A percentile compares a stretch with the other conserved stretches of the same genome.
Conservation (phyloP, 1,140 invertebrate species). For the Philotrypesis tridentata region DNA sequence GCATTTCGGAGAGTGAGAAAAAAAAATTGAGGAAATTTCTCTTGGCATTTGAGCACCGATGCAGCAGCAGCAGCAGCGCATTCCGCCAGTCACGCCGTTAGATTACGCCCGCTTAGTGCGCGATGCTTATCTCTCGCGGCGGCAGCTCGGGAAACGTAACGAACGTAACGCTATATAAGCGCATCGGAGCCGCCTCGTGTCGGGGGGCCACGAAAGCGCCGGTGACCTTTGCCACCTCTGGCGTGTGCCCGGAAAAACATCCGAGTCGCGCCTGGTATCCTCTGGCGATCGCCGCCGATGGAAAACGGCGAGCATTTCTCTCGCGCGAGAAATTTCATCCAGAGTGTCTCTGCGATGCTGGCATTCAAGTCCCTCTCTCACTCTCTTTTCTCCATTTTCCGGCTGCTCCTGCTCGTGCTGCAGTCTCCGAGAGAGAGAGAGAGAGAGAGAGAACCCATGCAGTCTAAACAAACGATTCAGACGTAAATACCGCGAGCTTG, state of each 20-base stretch:
- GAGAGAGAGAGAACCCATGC: too few relatives aligned
- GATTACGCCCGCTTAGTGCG: not conserved
- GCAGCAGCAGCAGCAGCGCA: not conserved
- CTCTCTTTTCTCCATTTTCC: conserved; percentile 49
- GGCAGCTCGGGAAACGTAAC: conserved; percentile 12
- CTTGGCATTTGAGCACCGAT: too few relatives aligned
- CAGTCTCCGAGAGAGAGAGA: conserved; percentile 29
- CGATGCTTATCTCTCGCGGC: conserved; percentile 30
- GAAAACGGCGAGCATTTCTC: not conserved
- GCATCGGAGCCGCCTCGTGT: too few relatives aligned
- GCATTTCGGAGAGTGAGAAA: not conserved
- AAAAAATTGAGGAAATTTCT: not conserved
- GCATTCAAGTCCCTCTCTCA: conserved; percentile 38
- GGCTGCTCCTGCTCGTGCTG: not conserved
- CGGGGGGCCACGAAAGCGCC: not conserved
- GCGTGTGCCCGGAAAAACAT: conserved; percentile 18
- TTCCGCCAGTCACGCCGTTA: conserved; percentile 30
- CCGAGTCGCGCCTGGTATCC: conserved; percentile 12
- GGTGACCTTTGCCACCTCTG: conserved; percentile 42
- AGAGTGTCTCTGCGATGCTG: not conserved
- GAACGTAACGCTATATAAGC: not conserved
- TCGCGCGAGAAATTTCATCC: conserved; percentile 16
- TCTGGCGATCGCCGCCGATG: too few relatives aligned
- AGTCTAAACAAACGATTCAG: conserved; percentile 49
- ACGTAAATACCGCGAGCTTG: conserved; percentile 31